phyloP scores from a whole-genome alignment of 2,888 invertebrate species.

The Capitulum mitella region DNA sequence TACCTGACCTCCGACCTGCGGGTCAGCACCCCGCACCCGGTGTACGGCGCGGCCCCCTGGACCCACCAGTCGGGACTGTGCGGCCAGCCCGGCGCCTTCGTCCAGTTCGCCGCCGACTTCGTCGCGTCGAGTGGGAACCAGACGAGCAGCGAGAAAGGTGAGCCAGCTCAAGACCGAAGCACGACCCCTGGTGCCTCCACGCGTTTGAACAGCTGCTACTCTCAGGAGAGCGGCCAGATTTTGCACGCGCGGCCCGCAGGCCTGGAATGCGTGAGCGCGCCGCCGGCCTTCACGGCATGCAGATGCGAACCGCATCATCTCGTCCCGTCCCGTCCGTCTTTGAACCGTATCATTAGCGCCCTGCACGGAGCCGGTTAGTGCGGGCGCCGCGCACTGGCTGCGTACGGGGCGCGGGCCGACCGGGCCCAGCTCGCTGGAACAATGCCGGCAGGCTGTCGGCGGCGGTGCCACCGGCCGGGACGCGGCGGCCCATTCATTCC shows the following conservation, averaged over 20 bases:
- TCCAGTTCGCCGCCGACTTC: slow-evolving; percentile 45
- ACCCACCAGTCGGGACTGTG: slow-evolving; percentile 57
- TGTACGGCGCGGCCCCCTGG: slow-evolving; percentile 52
- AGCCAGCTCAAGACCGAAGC: too few species aligned
- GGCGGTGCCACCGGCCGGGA: neutral
- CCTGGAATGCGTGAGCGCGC: too few species aligned
- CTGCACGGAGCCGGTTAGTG: neutral
- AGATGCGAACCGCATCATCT: too few species aligned
- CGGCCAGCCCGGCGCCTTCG: slow-evolving; percentile 53
- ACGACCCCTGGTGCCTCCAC: too few species aligned
- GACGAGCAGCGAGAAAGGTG: too few species aligned
- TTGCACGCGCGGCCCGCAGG: too few species aligned
- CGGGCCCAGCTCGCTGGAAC: neutral
- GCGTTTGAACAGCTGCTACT: too few species aligned
- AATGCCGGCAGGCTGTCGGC: neutral
- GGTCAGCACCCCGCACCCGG: slow-evolving; percentile 46
- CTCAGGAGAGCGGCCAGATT: too few species aligned
- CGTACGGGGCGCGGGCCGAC: neutral
- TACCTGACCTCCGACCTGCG: slow-evolving; percentile 45
- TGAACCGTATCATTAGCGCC: neutral
- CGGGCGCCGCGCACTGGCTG: neutral
- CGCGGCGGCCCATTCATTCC: neutral
- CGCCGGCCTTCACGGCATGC: too few species aligned
- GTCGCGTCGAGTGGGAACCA: too few species aligned
- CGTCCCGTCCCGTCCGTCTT: slow-evolving; percentile 25